Percentiles rank a stretch among this genome's conserved stretches.
Conservation (phyloP, 2,888 invertebrate species). For the Acronicta alni region DNA sequence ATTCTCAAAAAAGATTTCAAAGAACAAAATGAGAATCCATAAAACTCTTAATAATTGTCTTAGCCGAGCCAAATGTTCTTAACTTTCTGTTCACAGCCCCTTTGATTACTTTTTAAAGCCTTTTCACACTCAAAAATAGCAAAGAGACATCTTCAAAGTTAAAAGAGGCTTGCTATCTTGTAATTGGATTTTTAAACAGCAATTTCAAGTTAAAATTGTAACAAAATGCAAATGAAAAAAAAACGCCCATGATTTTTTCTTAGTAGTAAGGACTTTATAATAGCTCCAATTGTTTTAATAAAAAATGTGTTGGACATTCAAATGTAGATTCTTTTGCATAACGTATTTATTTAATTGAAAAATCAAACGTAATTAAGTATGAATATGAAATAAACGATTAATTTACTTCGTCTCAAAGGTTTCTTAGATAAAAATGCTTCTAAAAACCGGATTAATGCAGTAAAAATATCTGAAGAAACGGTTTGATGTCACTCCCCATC, state of each 20-base stretch:
- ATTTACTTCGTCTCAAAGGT: too few species aligned
- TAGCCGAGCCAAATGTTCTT: conserved; percentile 76
- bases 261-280: conserved; percentile 44
- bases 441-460: too few species aligned
- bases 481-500: too few species aligned
- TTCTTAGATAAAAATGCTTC: too few species aligned
- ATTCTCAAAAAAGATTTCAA: conserved; percentile 67
- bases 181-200: conserved; percentile 80
- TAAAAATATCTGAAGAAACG: too few species aligned
- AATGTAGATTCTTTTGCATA: not conserved
- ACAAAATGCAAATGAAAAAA: conserved; percentile 72
- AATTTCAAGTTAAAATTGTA: conserved; percentile 70
- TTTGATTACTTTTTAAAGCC: conserved; percentile 85
- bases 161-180: conserved; percentile 73
- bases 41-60: conserved; percentile 80
- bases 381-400: too few species aligned
- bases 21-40: conserved; percentile 79
- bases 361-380: too few species aligned
- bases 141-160: conserved; percentile 73
- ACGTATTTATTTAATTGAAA: not conserved
- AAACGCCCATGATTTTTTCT: conserved; percentile 56
- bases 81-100: conserved; percentile 75
- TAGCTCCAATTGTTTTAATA: conserved; percentile 64
- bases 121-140: conserved; percentile 77
- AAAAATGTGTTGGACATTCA: conserved; percentile 3